Conservation (phyloP, 1,140 invertebrate genomes). For the Lutraria rhynchaena region DNA sequence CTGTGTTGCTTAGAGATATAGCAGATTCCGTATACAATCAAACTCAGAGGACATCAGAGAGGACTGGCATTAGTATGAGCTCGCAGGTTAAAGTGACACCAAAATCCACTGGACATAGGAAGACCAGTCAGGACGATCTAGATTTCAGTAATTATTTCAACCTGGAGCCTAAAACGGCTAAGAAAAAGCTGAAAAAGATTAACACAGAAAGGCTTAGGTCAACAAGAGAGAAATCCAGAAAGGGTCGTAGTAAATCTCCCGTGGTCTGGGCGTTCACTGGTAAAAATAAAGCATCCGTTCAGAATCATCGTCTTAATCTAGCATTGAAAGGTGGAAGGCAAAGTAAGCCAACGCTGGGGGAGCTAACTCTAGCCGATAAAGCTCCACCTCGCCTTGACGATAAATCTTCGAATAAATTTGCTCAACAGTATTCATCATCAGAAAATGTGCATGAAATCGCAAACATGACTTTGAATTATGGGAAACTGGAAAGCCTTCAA, state of each 20-base stretch:
- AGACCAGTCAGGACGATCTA: background rate
- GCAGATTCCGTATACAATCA: conserved; percentile 43
- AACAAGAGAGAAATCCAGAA: conserved; percentile 23
- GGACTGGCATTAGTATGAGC: background rate
- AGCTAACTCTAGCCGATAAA: conserved; percentile 38
- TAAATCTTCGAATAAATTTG: conserved; percentile 11
- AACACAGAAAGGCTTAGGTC: conserved; percentile 13
- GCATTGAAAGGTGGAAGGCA: conserved; percentile 21
- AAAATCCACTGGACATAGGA: background rate
- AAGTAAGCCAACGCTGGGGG: conserved; percentile 24
- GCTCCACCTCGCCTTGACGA: conserved; percentile 21
- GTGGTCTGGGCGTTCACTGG: conserved; percentile 68
- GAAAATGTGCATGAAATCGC: conserved; percentile 54
- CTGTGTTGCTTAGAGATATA: conserved; percentile 48
- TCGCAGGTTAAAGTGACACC: background rate
- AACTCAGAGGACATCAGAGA: too few relatives aligned
- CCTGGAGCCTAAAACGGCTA: background rate
- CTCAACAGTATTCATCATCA: conserved; percentile 9
- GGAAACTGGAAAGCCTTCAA: conserved; percentile 16
- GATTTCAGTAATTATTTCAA: background rate
- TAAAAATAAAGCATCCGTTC: conserved; percentile 63
- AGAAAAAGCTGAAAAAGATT: conserved; percentile 48
- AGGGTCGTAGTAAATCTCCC: conserved; percentile 52
- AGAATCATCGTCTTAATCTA: conserved; percentile 65
- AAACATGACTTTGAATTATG: conserved; percentile 29